Evolutionary conservation across 92 coral and sea anemone genomes (phyloP).

Genomic region (Desmophyllum pertusum): DNA sequence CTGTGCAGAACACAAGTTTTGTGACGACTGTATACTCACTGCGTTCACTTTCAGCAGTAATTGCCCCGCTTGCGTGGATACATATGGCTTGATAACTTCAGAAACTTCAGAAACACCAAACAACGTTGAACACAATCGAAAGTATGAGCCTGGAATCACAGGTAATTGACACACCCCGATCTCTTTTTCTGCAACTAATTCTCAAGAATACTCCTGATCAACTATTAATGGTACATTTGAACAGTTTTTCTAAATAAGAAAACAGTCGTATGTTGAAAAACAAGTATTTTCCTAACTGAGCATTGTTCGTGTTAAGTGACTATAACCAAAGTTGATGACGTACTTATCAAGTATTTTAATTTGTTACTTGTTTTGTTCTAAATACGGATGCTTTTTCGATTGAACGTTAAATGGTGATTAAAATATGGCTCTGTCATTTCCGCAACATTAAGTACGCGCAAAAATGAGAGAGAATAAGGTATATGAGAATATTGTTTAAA

Average conservation of each 20-base stretch:
- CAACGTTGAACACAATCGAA: neutral
- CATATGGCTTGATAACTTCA: conserved; percentile 1
- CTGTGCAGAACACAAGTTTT: conserved; percentile 24
- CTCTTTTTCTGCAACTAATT: neutral
- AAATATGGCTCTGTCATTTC: neutral
- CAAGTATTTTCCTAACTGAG: no score
- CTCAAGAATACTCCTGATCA: no score
- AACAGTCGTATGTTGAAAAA: no score
- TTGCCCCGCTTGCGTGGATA: conserved; percentile 23
- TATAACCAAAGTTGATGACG: no score
- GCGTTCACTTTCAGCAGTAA: conserved; percentile 18
- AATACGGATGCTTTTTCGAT: no score
- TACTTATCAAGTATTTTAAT: no score
- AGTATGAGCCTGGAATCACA: neutral
- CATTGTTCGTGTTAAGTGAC: no score
- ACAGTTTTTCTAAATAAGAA: no score
- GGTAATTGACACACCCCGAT: neutral
- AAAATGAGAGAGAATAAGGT: no score
- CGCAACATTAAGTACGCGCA: neutral
- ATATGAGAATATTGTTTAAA: neutral
- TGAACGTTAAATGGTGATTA: no score
- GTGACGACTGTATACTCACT: conserved; percentile 23
- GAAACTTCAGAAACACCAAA: neutral
- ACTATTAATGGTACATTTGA: no score
- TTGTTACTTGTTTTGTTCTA: no score